A percentile compares a stretch with the other conserved stretches of the same genome.
Evolutionary conservation across 2,888 invertebrate species (phyloP).

Genomic region (Tethea ocularis): DNA sequence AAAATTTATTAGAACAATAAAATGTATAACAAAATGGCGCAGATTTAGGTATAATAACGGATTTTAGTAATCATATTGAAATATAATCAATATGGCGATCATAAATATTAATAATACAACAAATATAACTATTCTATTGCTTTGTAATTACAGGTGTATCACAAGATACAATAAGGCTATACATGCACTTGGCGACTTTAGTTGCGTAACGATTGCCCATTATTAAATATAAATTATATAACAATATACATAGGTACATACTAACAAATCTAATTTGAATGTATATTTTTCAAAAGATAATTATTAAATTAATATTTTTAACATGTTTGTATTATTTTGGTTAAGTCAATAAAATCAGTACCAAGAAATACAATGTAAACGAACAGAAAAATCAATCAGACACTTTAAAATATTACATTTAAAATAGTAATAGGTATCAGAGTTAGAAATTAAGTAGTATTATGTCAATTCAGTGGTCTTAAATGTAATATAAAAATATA

Average conservation of each 20-base stretch:
- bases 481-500: not conserved
- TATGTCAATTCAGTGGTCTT: not conserved
- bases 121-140: constrained; percentile 54
- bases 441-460: not conserved
- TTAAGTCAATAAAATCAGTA: too few species aligned
- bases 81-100: constrained; percentile 28
- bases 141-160: constrained; percentile 39
- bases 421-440: too few species aligned
- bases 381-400: too few species aligned
- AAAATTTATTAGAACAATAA: not conserved
- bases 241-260: too few species aligned
- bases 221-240: not conserved
- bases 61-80: constrained; percentile 14
- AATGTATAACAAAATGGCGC: not conserved
- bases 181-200: not conserved
- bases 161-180: constrained; percentile 11
- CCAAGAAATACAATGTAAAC: too few species aligned
- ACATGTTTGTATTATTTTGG: too few species aligned
- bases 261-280: not conserved
- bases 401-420: too few species aligned
- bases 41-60: not conserved
- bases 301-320: too few species aligned
- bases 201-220: not conserved
- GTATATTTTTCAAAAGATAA: too few species aligned
- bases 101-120: constrained; percentile 23